Evolutionary conservation across 2,888 invertebrate genomes (phyloP), one percentile per base, ranked within the genome.

Genomic region (Cephonodes hylas): DNA sequence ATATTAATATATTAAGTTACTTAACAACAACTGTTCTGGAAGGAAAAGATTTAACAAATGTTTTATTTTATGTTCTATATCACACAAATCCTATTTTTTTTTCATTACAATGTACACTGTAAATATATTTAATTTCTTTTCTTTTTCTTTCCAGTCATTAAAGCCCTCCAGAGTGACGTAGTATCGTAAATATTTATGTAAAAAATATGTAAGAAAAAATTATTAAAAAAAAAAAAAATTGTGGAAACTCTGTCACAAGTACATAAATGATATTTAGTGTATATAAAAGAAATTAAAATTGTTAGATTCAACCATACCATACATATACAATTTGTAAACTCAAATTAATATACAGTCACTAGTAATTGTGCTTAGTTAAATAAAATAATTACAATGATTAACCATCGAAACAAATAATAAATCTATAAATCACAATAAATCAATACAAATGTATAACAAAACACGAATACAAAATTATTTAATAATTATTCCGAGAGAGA

Each of bases 391-490:
- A 31, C 31, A 27, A 31, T 18, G 8, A 53, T 53, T 27, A 48
- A 2, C 3, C 10, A 48, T 2, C n/a, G 0, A 48, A 25, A n/a
- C 25, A 31, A 53, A 31, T 4, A 27, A 53, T 31, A 27, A 53
- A 53, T 27, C 53, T 53, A 53, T 27, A 10, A 31, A 53, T 53
- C 53, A 53, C 53, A 53, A 53, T 31, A 53, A 53, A 31, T 18
- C 53, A 53, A 53, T 53, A 53, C 53, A 53, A 53, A 53, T 53
- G 31, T 31, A 53, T 53, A 53, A 53, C 25, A 46, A 46, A 22
- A 46, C 13, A 13, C 10, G 27, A 53, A 53, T 53, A 53, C 10
- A 53, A 53, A 53, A 53, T 53, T 31, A 53, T 53, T n/a, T n/a
- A n/a, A n/a, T n/a, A n/a, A 53, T 27, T 31, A 53, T 31, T 53